These are phyloP conservation scores for Asteroscopus sphinx DNA, from an alignment of 2,888 invertebrate genomes.

Conservation along the genomic window DNA sequence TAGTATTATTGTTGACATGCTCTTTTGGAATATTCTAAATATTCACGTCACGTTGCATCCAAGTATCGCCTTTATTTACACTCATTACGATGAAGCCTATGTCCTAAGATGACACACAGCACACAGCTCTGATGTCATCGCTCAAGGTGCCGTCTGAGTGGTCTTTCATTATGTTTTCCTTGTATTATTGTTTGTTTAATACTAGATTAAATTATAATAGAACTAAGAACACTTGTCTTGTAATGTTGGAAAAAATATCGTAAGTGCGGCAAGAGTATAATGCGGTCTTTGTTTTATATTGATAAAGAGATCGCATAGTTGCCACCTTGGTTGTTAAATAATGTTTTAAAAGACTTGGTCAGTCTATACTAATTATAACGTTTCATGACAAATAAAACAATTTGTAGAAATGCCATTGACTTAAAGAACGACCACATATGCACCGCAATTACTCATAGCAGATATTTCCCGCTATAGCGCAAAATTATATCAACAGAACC, in stretches of 20 bases:
- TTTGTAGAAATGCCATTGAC: neutral
- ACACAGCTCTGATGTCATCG: conserved; percentile 70
- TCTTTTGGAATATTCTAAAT: neutral
- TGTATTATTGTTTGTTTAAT: conserved; percentile 55
- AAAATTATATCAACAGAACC: conserved; percentile 4
- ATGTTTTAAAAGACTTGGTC: neutral
- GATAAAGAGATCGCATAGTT: conserved; percentile 23
- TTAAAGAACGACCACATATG: neutral
- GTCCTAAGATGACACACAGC: conserved; percentile 46
- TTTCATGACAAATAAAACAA: neutral
- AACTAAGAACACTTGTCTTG: conserved; percentile 35
- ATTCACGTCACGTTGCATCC: conserved; percentile 22
- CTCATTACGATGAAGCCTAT: conserved; percentile 36
- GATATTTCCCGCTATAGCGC: conserved; percentile 5
- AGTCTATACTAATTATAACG: neutral
- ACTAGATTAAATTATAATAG: conserved; percentile 25
- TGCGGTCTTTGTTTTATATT: conserved; percentile 15
- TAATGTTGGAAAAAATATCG: conserved; percentile 23
- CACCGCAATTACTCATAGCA: conserved; percentile 15
- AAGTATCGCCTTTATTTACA: conserved; percentile 38
- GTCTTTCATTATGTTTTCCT: conserved; percentile 73
- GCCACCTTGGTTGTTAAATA: conserved; percentile 13
- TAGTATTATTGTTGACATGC: too few relatives aligned
- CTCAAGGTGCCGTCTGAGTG: conserved; percentile 66
- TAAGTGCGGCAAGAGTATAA: conserved; percentile 12